A percentile compares a stretch with the other conserved stretches of the same genome.
phyloP scores from a whole-genome alignment of 2,888 invertebrate species.

The Lycaena phlaeas region DNA sequence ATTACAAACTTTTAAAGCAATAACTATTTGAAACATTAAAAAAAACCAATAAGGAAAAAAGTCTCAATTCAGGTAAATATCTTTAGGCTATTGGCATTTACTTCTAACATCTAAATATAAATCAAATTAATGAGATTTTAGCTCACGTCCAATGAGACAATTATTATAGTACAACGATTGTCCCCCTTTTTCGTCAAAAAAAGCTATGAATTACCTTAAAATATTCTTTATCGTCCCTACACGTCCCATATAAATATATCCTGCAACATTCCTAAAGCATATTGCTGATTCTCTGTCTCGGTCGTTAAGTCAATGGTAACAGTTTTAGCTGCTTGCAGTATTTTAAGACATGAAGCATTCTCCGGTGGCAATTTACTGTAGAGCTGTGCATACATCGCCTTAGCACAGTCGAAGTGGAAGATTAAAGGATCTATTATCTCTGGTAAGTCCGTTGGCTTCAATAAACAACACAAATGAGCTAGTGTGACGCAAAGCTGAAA shows the following conservation, averaged over 20 bases:
- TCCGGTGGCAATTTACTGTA: slow-evolving; percentile 55
- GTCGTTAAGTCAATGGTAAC: slow-evolving; percentile 56
- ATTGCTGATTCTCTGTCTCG: slow-evolving; percentile 39
- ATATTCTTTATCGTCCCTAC: slow-evolving; percentile 22
- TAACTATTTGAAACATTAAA: too few relatives aligned
- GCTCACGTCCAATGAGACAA: too few relatives aligned
- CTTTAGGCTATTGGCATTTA: too few relatives aligned
- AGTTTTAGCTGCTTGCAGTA: slow-evolving; percentile 60
- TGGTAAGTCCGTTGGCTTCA: slow-evolving; percentile 72
- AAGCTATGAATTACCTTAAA: too few relatives aligned
- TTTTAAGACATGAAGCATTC: slow-evolving; percentile 48
- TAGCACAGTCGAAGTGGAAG: slow-evolving; percentile 59
- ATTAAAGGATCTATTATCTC: slow-evolving; percentile 64
- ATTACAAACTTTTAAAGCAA: too few relatives aligned
- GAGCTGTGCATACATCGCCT: slow-evolving; percentile 44
- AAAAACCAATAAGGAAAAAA: too few relatives aligned
- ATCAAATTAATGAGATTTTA: too few relatives aligned
- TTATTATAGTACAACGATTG: too few relatives aligned
- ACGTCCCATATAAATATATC: slow-evolving; percentile 64
- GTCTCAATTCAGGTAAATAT: too few relatives aligned
- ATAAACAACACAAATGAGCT: slow-evolving; percentile 77
- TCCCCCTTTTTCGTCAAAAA: too few relatives aligned
- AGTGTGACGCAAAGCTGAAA: slow-evolving; percentile 82
- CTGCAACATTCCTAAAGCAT: slow-evolving; percentile 52
- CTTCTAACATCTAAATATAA: too few relatives aligned